Base-by-base conservation (phyloP, 2,888 invertebrate genomes). In the Meganola albula region DNA sequence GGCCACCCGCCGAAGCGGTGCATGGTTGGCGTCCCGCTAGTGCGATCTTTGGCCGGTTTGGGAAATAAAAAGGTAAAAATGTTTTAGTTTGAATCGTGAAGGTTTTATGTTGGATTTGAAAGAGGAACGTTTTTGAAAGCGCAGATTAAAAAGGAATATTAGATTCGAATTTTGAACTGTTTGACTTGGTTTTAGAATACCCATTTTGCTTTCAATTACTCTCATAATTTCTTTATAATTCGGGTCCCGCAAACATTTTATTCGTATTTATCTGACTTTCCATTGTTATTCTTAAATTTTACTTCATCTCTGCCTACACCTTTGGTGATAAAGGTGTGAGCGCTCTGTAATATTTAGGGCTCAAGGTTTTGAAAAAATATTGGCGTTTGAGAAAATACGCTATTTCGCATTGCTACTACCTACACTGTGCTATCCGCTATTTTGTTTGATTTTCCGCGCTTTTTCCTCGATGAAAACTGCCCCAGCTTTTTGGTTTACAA, bases 351-450 rank as follows among this genome's bases (percentile, higher is more conserved):
- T n/a, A n/a, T n/a, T n/a, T n/a, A n/a, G n/a, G n/a, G n/a, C n/a
- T n/a, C n/a, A n/a, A n/a, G n/a, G n/a, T n/a, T 58, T 63, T 50
- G 42, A 45, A 55, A 57, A 54, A 59, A 58, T 60, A 35, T 58
- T 58, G 58, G 63, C 63, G 61, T 68, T 67, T 64, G 54, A 65
- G 56, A 56, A 67, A 59, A 59, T 56, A 61, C 57, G 58, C 50
- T 63, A 63, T 63, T 68, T 62, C 57, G 40, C 44, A 40, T 43
- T 37, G 41, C 37, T 38, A 39, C 48, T 53, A 18, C 41, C 24
- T 45, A 38, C 38, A 31, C 10, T 35, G 31, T 26, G 27, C 14
- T 10, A 23, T 41, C 26, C 34, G 32, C 35, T 52, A 46, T 52
- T 46, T 40, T 39, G 26, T 53, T 49, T 27, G 18, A 34, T 36